Conservation (phyloP, 2,888 invertebrate genomes). For the Serrognathus titanus region DNA sequence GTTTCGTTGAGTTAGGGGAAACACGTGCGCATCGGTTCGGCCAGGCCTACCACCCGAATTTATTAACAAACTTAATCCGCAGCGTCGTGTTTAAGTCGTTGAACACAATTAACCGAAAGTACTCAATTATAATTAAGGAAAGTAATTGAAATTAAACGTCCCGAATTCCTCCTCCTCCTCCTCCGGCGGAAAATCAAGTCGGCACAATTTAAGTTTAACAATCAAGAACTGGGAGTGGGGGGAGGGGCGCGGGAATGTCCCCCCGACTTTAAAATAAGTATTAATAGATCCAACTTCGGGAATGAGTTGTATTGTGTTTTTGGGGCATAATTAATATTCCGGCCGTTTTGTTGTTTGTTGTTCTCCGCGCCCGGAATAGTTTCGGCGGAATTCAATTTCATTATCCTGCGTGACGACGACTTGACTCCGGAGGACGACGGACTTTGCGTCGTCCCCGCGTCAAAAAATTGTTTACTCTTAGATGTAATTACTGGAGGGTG, state of each 20-base stretch:
- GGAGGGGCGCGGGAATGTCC: not conserved
- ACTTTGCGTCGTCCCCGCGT: too few relatives aligned
- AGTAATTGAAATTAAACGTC: conserved; percentile 3
- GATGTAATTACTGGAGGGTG: too few relatives aligned
- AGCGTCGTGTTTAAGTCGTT: not conserved
- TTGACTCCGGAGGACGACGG: too few relatives aligned
- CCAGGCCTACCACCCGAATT: too few relatives aligned
- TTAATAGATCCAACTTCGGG: conserved; percentile 5
- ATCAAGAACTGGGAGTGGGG: not conserved
- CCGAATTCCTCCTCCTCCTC: not conserved
- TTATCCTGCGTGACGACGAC: too few relatives aligned
- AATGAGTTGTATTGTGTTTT: conserved; percentile 7
- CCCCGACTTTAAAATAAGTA: conserved; percentile 5
- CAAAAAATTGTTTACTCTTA: too few relatives aligned
- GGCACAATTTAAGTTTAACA: conserved; percentile 9
- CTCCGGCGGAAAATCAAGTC: not conserved
- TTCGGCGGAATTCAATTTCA: too few relatives aligned
- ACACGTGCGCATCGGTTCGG: too few relatives aligned
- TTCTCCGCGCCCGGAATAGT: too few relatives aligned
- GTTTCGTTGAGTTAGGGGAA: too few relatives aligned
- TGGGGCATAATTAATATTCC: conserved; percentile 4
- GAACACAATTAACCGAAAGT: conserved; percentile 3
- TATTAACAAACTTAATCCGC: too few relatives aligned
- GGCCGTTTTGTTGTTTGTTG: not conserved
- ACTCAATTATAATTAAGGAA: conserved; percentile 1